These are phyloP conservation scores for Ischnura elegans DNA, from an alignment of 2,888 invertebrate genomes.

Conservation along the genomic window DNA sequence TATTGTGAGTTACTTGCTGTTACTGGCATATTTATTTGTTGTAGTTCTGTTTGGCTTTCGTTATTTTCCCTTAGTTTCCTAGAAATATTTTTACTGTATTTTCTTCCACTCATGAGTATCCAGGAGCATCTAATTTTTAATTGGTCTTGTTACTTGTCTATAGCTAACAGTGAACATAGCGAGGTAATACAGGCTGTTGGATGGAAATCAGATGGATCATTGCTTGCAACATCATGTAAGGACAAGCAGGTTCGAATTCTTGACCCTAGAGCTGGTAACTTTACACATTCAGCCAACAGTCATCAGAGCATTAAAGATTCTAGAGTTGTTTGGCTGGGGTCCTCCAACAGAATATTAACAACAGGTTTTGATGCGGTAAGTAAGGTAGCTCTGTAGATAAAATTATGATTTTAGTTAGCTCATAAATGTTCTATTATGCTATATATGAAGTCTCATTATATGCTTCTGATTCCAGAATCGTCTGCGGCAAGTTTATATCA, in stretches of 20 bases:
- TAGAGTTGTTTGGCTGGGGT: constrained; percentile 93
- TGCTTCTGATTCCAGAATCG: constrained; percentile 81
- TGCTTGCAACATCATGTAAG: constrained; percentile 92
- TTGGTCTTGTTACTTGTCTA: constrained; percentile 70
- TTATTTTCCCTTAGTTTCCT: background rate
- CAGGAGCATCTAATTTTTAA: background rate
- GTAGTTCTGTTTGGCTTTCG: background rate
- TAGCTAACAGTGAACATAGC: constrained; percentile 86
- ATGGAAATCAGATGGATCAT: constrained; percentile 93
- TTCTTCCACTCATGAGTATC: too few species aligned
- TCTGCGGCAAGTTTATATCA: constrained; percentile 91
- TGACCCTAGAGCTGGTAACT: constrained; percentile 85
- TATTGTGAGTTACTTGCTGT: constrained; percentile 81
- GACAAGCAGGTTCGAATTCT: constrained; percentile 93
- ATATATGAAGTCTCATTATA: background rate
- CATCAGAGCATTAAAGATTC: constrained; percentile 96
- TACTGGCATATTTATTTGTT: background rate
- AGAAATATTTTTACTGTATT: background rate
- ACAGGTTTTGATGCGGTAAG: constrained; percentile 91
- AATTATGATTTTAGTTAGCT: background rate
- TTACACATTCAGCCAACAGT: constrained; percentile 80
- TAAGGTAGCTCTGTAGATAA: constrained; percentile 68
- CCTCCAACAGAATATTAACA: constrained; percentile 89
- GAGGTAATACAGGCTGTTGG: constrained; percentile 94
- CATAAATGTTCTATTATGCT: too few species aligned